Evolutionary conservation across 2,113 vertebrate species (phyloP).

Genomic region (Otolemur garnettii): DNA sequence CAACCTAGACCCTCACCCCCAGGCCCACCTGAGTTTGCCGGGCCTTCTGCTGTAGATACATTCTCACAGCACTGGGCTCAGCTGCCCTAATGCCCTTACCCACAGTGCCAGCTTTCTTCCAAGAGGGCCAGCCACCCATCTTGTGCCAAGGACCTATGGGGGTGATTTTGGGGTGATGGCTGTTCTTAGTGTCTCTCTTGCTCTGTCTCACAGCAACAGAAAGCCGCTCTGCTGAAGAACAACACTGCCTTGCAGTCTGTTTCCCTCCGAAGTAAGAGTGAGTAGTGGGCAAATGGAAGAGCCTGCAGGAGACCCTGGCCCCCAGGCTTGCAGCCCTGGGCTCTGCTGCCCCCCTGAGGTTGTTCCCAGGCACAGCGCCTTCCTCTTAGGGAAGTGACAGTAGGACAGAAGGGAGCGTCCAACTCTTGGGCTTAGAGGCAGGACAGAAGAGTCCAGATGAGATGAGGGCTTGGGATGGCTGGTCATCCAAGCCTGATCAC

Average conservation of each 20-base stretch:
- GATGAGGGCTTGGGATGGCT: background rate
- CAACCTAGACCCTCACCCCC: constrained; percentile 12
- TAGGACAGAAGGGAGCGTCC: too few relatives aligned
- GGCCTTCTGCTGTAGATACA: background rate
- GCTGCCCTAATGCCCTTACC: background rate
- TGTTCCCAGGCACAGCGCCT: background rate
- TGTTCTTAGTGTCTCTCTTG: constrained; percentile 31
- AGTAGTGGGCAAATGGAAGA: constrained; percentile 77
- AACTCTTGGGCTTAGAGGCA: background rate
- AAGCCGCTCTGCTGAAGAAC: constrained; percentile 92
- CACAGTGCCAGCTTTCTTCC: background rate
- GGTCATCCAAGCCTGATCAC: background rate
- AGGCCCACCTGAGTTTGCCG: background rate
- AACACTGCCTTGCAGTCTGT: constrained; percentile 94
- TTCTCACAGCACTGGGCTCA: background rate
- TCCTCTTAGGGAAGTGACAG: background rate
- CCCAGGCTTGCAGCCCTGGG: background rate
- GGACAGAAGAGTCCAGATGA: background rate
- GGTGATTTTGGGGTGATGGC: constrained; percentile 24
- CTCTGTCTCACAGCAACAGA: constrained; percentile 91
- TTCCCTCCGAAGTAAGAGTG: constrained; percentile 93
- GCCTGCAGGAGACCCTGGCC: background rate
- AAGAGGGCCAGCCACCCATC: background rate
- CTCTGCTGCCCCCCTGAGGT: constrained; percentile 70
- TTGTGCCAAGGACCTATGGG: background rate